Evolutionary conservation across 1,140 invertebrate species (phyloP).

Genomic region (Drosophila setifemur): DNA sequence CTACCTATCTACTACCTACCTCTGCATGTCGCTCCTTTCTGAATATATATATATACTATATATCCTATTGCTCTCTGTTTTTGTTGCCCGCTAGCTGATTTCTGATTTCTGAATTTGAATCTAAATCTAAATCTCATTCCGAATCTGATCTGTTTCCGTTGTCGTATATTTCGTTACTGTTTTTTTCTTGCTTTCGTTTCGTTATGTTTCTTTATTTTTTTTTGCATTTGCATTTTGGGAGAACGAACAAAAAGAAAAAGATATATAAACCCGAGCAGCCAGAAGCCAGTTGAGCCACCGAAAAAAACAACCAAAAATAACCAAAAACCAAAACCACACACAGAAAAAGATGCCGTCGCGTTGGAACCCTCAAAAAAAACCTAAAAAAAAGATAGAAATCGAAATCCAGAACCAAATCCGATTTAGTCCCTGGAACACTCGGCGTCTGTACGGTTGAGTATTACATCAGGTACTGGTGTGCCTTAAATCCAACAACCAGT

Average conservation of each 20-base stretch:
- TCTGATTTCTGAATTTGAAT: background rate
- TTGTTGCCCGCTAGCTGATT: no score
- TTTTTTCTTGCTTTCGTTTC: constrained; percentile 28
- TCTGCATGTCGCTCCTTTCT: constrained; percentile 24
- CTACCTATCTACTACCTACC: no score
- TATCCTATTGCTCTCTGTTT: constrained; percentile 16
- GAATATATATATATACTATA: background rate
- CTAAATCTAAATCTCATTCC: background rate
- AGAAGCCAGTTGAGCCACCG: background rate
- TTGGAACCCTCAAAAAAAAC: background rate
- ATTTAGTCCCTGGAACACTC: constrained; percentile 7
- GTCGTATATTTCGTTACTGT: background rate
- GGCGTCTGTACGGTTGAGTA: constrained; percentile 89
- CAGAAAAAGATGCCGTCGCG: no score
- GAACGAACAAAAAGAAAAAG: no score
- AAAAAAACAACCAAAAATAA: constrained; percentile 18
- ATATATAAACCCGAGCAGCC: background rate
- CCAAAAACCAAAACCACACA: background rate
- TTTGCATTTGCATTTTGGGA: constrained; percentile 19
- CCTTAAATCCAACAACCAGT: constrained; percentile 85
- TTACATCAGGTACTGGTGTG: constrained; percentile 99
- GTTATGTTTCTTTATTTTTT: constrained; percentile 33
- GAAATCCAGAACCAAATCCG: background rate
- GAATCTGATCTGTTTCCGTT: constrained; percentile 18
- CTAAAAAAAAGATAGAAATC: background rate